Percentiles rank a stretch among this genome's conserved stretches.
phyloP scores from a whole-genome alignment of 2,888 invertebrate species.

The Caenorhabditis sp. region DNA sequence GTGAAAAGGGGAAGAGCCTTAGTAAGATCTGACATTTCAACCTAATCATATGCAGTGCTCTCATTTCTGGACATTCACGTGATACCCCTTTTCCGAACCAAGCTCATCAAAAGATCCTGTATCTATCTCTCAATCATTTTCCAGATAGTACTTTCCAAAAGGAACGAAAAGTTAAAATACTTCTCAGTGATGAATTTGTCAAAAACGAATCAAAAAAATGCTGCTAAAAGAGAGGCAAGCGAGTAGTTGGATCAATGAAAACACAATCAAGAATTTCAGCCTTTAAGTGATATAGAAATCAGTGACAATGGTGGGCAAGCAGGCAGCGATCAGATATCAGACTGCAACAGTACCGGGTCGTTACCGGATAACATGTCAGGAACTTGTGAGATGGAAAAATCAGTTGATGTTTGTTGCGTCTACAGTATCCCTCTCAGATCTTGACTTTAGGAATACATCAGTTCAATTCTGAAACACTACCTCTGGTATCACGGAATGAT shows the following conservation, averaged over 20 bases:
- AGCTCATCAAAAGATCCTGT: neutral
- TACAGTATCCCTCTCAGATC: neutral
- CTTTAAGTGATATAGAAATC: conserved; percentile 10
- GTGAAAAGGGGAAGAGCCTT: too few species aligned
- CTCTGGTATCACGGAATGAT: conserved; percentile 42
- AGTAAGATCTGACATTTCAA: too few species aligned
- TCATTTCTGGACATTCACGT: too few species aligned
- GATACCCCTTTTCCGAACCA: too few species aligned
- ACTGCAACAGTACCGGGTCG: conserved; percentile 8
- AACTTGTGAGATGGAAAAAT: conserved; percentile 14
- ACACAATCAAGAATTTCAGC: neutral
- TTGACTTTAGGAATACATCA: conserved; percentile 28
- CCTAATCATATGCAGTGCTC: too few species aligned
- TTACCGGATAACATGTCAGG: neutral
- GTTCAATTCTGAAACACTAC: neutral
- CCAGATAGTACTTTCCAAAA: too few species aligned
- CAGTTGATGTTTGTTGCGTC: neutral
- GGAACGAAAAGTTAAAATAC: neutral
- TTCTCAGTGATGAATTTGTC: neutral
- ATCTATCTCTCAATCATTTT: neutral
- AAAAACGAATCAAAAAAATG: conserved; percentile 10
- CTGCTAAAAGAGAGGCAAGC: conserved; percentile 15
- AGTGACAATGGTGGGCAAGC: conserved; percentile 15
- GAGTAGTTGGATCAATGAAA: neutral
- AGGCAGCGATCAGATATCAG: conserved; percentile 7